phyloP scores from a whole-genome alignment of 2,113 vertebrate species.

The Paraplagusia blochii region DNA sequence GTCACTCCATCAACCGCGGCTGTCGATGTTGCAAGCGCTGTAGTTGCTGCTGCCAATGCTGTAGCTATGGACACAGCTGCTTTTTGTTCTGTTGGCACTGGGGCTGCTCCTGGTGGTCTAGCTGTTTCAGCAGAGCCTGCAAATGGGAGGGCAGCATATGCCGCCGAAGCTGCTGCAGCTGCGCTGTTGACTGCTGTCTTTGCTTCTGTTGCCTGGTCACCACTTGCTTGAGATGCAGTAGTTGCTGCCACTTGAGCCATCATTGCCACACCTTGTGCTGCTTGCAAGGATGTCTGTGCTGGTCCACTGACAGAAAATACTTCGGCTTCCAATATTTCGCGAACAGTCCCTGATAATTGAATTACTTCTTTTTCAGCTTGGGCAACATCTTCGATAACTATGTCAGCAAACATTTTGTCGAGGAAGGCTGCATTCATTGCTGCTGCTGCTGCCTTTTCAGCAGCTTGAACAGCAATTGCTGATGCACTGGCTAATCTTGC shows the following conservation, averaged over 20 bases:
- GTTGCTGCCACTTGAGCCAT: constrained; percentile 2
- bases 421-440: not conserved
- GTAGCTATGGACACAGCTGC: not conserved
- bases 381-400: not conserved
- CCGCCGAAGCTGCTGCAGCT: constrained; percentile 3
- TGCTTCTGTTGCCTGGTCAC: not conserved
- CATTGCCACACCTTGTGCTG: constrained; percentile 7
- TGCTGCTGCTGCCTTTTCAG: constrained; percentile 13
- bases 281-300: not conserved
- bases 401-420: not conserved
- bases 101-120: not conserved
- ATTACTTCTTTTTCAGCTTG: constrained; percentile 2
- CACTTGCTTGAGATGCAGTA: not conserved
- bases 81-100: not conserved
- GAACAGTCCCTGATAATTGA: not conserved
- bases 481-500: not conserved
- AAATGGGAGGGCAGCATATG: constrained; percentile 1
- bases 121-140: not conserved
- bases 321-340: not conserved
- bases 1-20: not conserved
- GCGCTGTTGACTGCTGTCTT: not conserved
- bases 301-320: not conserved
- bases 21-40: constrained; percentile 5
- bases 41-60: constrained; percentile 16
- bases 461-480: not conserved